phyloP scores from a whole-genome alignment of 2,797 vertebrate genomes.

The Takifugu rubripes region DNA sequence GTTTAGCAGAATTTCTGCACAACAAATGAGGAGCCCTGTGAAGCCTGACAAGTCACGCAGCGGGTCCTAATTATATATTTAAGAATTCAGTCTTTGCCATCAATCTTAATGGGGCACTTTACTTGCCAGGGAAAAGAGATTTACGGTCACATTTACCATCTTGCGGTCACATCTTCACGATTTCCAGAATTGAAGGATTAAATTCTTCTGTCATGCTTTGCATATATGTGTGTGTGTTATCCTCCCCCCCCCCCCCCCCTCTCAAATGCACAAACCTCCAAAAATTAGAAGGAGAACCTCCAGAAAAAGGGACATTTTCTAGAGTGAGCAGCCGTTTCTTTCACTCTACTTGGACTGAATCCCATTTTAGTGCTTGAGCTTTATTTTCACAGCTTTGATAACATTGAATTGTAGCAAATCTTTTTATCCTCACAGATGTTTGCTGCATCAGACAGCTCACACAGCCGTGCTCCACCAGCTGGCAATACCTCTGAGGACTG shows the following conservation, averaged over 20 bases:
- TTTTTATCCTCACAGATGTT: constrained; percentile 69
- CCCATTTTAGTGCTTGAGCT: constrained; percentile 30
- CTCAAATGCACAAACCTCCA: too few relatives aligned
- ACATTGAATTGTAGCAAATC: constrained; percentile 44
- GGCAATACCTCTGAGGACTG: constrained; percentile 59
- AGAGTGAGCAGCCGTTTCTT: neutral
- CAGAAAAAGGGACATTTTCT: constrained; percentile 7
- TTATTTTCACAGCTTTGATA: constrained; percentile 54
- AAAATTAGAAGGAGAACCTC: constrained; percentile 6
- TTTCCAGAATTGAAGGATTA: too few relatives aligned
- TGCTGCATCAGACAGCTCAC: constrained; percentile 55
- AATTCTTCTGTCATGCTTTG: too few relatives aligned
- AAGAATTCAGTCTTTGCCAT: constrained; percentile 68
- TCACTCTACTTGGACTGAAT: constrained; percentile 20
- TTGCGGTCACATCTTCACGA: constrained; percentile 47
- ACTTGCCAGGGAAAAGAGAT: constrained; percentile 58
- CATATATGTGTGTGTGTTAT: too few relatives aligned
- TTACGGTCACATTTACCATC: constrained; percentile 58
- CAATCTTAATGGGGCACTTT: constrained; percentile 64
- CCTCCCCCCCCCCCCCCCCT: too few relatives aligned
- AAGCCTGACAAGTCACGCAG: constrained; percentile 60
- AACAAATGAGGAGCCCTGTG: constrained; percentile 43
- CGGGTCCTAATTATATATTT: constrained; percentile 67
- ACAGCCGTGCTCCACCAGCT: constrained; percentile 52
- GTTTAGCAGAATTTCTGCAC: constrained; percentile 38